Conservation (phyloP, 2,888 invertebrate species). For the Drosophila macrospina region DNA sequence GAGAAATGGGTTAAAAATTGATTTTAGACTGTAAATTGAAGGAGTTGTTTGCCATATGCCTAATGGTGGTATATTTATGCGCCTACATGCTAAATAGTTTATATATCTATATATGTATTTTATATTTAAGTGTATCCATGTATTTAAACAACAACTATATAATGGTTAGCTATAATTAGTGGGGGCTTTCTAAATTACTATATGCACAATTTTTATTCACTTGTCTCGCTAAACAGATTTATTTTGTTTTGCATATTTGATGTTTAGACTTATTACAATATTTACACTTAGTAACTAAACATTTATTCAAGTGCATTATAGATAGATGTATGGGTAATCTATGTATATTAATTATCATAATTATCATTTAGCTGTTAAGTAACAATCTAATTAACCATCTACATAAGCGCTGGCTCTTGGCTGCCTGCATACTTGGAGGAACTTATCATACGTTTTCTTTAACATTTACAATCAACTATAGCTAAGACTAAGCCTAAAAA, state of each 20-base stretch:
- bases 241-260: slow-evolving; percentile 51
- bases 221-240: slow-evolving; percentile 19
- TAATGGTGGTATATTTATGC: slow-evolving; percentile 50
- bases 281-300: slow-evolving; percentile 48
- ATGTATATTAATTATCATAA: slow-evolving; percentile 21
- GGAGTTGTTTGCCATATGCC: slow-evolving; percentile 68
- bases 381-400: slow-evolving; percentile 54
- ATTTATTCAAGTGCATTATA: slow-evolving; percentile 14
- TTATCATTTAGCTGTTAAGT: slow-evolving; percentile 44
- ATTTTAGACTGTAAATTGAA: slow-evolving; percentile 63
- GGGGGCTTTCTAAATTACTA: slow-evolving; percentile 63
- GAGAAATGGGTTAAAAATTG: slow-evolving; percentile 31
- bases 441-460: slow-evolving; percentile 73
- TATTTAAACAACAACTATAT: slow-evolving; percentile 66
- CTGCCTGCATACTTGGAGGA: slow-evolving; percentile 72
- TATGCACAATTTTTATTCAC: slow-evolving; percentile 77
- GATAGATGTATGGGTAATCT: slow-evolving; percentile 40
- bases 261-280: slow-evolving; percentile 37
- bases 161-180: slow-evolving; percentile 47
- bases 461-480: slow-evolving; percentile 72
- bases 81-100: slow-evolving; percentile 35
- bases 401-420: slow-evolving; percentile 51
- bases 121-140: slow-evolving; percentile 9
- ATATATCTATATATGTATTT: slow-evolving; percentile 13
- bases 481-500: slow-evolving; percentile 53